Evolutionary conservation across 1,140 invertebrate species (phyloP), one percentile per base, ranked within the genome.

Genomic region (Nasonia vitripennis): DNA sequence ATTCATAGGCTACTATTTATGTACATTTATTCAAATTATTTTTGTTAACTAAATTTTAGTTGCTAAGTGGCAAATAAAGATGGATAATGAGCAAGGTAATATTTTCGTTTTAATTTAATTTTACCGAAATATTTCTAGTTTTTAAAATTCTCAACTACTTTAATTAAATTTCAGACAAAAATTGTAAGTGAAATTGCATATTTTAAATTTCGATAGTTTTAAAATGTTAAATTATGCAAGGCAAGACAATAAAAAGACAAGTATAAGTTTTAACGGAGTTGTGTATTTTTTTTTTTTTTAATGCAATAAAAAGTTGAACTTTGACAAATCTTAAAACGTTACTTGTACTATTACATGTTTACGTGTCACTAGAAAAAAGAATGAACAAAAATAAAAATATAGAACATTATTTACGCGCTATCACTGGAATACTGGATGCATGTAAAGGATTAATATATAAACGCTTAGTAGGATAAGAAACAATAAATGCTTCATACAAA

Each of bases 1-100:
- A 74, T n/a, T 83, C 37, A 20, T 51, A 45, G 12, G 55, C 17
- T 41, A 31, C 17, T 51, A 83, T 31, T 83, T 67, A n/a, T 77
- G 55, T 55, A 83, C 67, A 67, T 75, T 12, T 6, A 77, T 62
- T 20, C 10, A 45, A 34, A 45, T 77, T 71, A 81, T 71, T 71
- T 81, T 78, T 51, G 41, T 78, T 23, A 78, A 78, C 75, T 51
- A 78, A 37, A 78, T 78, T 78, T 51, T 45, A 77, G 11, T 78
- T 78, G 10, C 2, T n/a, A 78, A 31, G 9, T 45, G 75, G 20
- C 27, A 45, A 78, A 51, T 78, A 78, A 41, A 51, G 20, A 45
- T 78, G 12, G 10, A n/a, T 78, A 14, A 71, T 71, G 14, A 27
- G 2, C 11, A 71, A 27, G 17, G 75, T 51, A 73, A 83, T 41